Base-by-base conservation (phyloP, 2,797 vertebrate genomes). In the Euphonia xanthogaster region DNA sequence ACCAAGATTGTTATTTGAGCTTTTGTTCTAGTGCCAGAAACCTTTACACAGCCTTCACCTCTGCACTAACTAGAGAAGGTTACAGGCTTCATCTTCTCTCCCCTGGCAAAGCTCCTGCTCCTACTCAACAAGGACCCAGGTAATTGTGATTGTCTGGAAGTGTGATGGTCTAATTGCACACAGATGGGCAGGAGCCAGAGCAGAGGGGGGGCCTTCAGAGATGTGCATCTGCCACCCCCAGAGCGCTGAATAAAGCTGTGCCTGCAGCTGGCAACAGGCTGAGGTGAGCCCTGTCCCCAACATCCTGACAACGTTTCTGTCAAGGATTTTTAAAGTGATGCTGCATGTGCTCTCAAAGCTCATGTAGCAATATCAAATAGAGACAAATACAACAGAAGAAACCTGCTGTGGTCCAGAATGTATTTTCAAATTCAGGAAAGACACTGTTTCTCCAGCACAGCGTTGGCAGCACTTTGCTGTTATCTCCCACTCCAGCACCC, bases 121-220 rank as follows among this genome's bases (percentile, higher is more conserved):
- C 39, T 50, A 23, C 35, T 39, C 33, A 54, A 65, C 25, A 68
- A 73, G 47, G 53, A 81, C 55, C 60, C 71, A 79, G 80, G 84
- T 85, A 92, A 96, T 77, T 54, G 71, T n/a, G 57, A 71, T 89
- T 55, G 74, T 67, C 76, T 95, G 86, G 33, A 74, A 82, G 50
- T 47, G 67, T 53, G 48, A 89, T 40, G 60, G 60, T 79, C 53
- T 82, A 33, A 89, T 35, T 74, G 77, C 37, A 28, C 58, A 79
- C 31, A 86, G 66, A 86, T 62, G 54, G 35, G 61, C 77, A 76
- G 66, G 24, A 71, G 79, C 14, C 17, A 88, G 60, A 86, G 67
- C 55, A 73, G 62, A 76, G 74, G 45, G 73, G 40, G 22, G 58
- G 31, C 62, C 62, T 75, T 86, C 48, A 40, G 58, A 86, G 90